A percentile compares a stretch with the other conserved stretches of the same genome.
Conservation (phyloP, 2,888 invertebrate genomes). For the Macrophya alboannulata region DNA sequence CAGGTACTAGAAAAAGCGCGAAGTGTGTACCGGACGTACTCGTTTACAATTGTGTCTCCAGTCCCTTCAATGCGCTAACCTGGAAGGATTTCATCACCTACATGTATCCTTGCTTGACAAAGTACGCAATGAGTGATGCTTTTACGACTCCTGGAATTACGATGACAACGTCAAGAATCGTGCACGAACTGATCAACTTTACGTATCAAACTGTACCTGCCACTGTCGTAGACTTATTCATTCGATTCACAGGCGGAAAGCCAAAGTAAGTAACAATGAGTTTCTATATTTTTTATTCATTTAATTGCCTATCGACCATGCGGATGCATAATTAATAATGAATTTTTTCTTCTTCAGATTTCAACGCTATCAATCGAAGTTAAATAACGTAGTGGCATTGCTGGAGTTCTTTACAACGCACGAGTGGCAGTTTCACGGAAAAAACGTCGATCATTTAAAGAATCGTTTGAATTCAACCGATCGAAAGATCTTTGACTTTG, state of each 20-base stretch:
- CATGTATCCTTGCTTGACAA: conserved; percentile 20
- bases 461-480: conserved; percentile 72
- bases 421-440: conserved; percentile 80
- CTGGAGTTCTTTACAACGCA: conserved; percentile 82
- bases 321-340: not conserved
- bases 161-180: conserved; percentile 1
- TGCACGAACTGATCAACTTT: conserved; percentile 57
- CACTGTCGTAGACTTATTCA: conserved; percentile 79
- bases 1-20: conserved; percentile 32
- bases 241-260: conserved; percentile 79
- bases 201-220: conserved; percentile 81
- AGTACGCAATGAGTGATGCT: conserved; percentile 28
- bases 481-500: conserved; percentile 39
- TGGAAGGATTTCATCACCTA: conserved; percentile 33
- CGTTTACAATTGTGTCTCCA: conserved; percentile 95
- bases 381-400: conserved; percentile 80
- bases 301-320: not conserved
- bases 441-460: conserved; percentile 76
- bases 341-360: conserved; percentile 77
- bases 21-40: conserved; percentile 75
- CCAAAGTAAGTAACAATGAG: conserved; percentile 67
- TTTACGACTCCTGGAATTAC: not conserved
- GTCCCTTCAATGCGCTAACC: conserved; percentile 89
- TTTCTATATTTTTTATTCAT: not conserved
- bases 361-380: conserved; percentile 81